Base-by-base conservation (phyloP, 2,888 invertebrate species). In the Eudasyphora cyanicolor region DNA sequence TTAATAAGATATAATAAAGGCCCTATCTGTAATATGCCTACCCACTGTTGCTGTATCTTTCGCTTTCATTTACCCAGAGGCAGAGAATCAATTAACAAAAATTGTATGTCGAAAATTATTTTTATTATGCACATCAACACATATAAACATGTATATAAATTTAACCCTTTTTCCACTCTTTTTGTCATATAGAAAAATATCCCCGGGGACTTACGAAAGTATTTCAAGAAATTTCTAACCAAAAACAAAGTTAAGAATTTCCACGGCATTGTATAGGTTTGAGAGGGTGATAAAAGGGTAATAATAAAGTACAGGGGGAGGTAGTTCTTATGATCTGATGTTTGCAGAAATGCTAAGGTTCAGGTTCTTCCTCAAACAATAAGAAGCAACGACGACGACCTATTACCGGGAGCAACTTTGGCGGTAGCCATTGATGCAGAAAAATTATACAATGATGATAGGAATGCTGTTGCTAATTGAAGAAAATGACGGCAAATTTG, bases 41-140 rank as follows among this genome's bases (percentile, higher is more conserved):
- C n/a, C n/a, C n/a, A n/a, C n/a, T 14, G 10, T 7, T 24, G 21
- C 27, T 57, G 12, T 14, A 24, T 57, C 1, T 14, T 60, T n/a
- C 29, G 17, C 27, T 51, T 29, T 4, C 17, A n/a, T 51, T 32
- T 51, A 3, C 7, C 12, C n/a, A 19, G 49, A 14, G 21, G 35
- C 7, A 35, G 17, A n/a, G 38, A 73, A 42, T 73, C 73, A 73
- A 73, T 73, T 73, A 73, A 42, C 57, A 60, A 73, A 24, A 73
- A 73, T 73, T 73, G 27, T 57, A 57, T 73, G 42, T 73, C 57
- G 27, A 73, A 73, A 73, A 57, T 73, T 57, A 17, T 60, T 38
- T 73, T 42, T 73, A 27, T 73, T 60, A 57, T 73, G 27, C 38
- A 27, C 57, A 73, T 73, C 29, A 42, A 67, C 57, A 38, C 27